phyloP scores from a whole-genome alignment of 2,888 invertebrate species.

The Drosophila cognata region DNA sequence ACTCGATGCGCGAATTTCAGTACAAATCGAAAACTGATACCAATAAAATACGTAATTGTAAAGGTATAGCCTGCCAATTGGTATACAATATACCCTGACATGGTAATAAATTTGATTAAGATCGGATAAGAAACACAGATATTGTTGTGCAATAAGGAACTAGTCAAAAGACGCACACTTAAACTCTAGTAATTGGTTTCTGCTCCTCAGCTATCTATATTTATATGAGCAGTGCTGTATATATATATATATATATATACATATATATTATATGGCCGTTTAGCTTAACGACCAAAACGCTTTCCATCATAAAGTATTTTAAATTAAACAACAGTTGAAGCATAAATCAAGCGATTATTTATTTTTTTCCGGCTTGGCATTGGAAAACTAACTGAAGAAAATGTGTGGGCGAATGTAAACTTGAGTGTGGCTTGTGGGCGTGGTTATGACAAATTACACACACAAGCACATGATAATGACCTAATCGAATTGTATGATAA shows the following conservation, averaged over 20 bases:
- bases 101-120: too few species aligned
- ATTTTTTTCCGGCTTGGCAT: slow-evolving; percentile 45
- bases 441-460: slow-evolving; percentile 37
- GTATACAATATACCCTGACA: too few species aligned
- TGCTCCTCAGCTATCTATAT: too few species aligned
- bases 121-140: too few species aligned
- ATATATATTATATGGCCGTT: too few species aligned
- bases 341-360: slow-evolving; percentile 50
- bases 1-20: too few species aligned
- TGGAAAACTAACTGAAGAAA: slow-evolving; percentile 39
- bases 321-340: slow-evolving; percentile 46
- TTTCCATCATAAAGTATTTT: slow-evolving; percentile 67
- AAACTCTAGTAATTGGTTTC: too few species aligned
- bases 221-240: too few species aligned
- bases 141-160: too few species aligned
- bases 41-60: not conserved
- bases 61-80: too few species aligned
- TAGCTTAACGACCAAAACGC: slow-evolving; percentile 25
- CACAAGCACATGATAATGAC: slow-evolving; percentile 36
- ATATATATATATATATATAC: too few species aligned
- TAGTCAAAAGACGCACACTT: too few species aligned
- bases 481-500: slow-evolving; percentile 57
- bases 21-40: not conserved
- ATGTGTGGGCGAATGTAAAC: not conserved
- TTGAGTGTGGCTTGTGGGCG: slow-evolving; percentile 11